These are phyloP conservation scores for Dione juno DNA, from an alignment of 2,888 invertebrate species.

Conservation along the genomic window DNA sequence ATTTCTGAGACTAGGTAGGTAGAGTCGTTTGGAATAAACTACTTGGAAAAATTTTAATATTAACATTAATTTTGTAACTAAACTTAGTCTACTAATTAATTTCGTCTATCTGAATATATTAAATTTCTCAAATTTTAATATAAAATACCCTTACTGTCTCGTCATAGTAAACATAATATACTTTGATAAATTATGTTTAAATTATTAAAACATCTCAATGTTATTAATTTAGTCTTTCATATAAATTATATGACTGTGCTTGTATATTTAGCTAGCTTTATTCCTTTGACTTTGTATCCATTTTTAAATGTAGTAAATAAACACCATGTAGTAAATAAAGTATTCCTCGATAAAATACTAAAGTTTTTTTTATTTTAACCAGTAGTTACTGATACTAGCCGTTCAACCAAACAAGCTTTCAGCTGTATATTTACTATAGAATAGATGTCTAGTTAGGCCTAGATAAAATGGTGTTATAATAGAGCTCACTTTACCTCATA, in stretches of 20 bases:
- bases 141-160: background rate
- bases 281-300: too few relatives aligned
- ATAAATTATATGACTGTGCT: background rate
- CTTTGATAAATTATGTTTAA: background rate
- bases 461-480: too few relatives aligned
- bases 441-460: too few relatives aligned
- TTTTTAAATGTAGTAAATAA: too few relatives aligned
- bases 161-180: conserved; percentile 12
- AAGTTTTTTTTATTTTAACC: too few relatives aligned
- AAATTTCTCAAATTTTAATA: conserved; percentile 6
- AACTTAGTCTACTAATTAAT: conserved; percentile 4
- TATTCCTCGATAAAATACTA: too few relatives aligned
- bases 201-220: background rate
- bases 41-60: background rate
- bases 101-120: conserved; percentile 8
- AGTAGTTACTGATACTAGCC: too few relatives aligned
- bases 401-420: too few relatives aligned
- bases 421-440: too few relatives aligned
- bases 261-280: background rate
- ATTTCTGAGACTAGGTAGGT: too few relatives aligned
- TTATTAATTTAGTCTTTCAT: background rate
- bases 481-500: too few relatives aligned
- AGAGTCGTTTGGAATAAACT: background rate
- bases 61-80: background rate
- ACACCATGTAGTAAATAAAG: too few relatives aligned